These are phyloP conservation scores for Phyllostomus hastatus DNA, from an alignment of 2,113 vertebrate species.

Conservation along the genomic window DNA sequence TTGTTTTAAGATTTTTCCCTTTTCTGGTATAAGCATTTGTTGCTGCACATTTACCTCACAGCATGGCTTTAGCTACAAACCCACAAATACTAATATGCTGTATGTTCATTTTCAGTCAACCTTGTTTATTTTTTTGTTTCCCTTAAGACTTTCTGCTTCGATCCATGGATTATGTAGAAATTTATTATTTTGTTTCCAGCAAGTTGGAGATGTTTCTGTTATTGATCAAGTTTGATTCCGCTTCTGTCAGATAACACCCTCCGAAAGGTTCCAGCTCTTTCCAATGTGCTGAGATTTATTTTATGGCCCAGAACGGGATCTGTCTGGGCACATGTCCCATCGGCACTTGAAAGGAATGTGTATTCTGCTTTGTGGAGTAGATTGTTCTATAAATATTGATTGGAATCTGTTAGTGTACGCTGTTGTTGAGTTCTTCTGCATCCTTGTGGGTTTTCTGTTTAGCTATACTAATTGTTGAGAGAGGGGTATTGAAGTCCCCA, in stretches of 20 bases:
- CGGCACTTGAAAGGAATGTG: neutral
- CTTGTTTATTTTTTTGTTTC: neutral
- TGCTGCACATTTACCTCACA: neutral
- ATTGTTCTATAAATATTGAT: neutral
- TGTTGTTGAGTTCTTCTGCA: neutral
- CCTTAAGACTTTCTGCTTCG: neutral
- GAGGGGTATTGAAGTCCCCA: neutral
- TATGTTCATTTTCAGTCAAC: neutral
- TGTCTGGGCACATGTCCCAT: neutral
- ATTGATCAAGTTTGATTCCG: neutral
- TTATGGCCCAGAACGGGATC: neutral
- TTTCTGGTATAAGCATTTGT: neutral
- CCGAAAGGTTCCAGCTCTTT: neutral
- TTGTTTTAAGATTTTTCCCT: neutral
- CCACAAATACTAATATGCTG: neutral
- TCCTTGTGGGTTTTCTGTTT: neutral
- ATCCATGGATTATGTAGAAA: neutral
- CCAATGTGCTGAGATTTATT: conserved; percentile 9
- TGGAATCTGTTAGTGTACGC: neutral
- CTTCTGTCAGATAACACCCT: neutral
- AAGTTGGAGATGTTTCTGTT: neutral
- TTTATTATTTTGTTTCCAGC: neutral
- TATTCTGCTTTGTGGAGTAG: neutral
- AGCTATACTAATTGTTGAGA: neutral
- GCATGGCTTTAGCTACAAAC: neutral